Percentiles rank a stretch among this genome's conserved stretches.
phyloP scores from a whole-genome alignment of 1,140 invertebrate genomes.

The Samia ricini region DNA sequence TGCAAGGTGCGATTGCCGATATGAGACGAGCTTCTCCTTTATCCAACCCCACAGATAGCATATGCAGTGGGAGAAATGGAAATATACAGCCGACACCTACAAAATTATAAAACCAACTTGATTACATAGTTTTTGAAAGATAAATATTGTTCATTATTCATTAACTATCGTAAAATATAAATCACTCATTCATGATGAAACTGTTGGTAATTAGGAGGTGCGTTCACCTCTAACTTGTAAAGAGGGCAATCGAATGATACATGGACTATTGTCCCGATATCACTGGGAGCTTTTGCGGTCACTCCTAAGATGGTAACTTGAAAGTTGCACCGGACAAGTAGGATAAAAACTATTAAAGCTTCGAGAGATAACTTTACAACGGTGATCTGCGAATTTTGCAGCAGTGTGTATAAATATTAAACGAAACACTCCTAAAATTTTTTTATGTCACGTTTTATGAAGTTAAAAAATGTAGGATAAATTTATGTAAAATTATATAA shows the following conservation, averaged over 20 bases:
- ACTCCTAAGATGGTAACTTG: background rate
- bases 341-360: background rate
- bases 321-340: background rate
- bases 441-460: too few species aligned
- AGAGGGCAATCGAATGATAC: background rate
- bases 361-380: background rate
- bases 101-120: conserved; percentile 30
- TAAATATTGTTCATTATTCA: too few species aligned
- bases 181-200: background rate
- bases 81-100: conserved; percentile 86
- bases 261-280: background rate
- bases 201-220: background rate
- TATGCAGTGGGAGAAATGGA: conserved; percentile 86
- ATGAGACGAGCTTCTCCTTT: conserved; percentile 84
- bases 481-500: too few species aligned
- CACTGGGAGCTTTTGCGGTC: background rate
- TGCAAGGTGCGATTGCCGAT: conserved; percentile 84
- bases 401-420: background rate
- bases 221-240: background rate
- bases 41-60: conserved; percentile 83
- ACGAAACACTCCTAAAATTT: too few species aligned
- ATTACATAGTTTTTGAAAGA: background rate
- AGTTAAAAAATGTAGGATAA: too few species aligned
- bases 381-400: background rate
- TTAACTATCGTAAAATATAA: background rate